Conservation (phyloP, 1,140 invertebrate genomes). For the Aphidius ervi region DNA sequence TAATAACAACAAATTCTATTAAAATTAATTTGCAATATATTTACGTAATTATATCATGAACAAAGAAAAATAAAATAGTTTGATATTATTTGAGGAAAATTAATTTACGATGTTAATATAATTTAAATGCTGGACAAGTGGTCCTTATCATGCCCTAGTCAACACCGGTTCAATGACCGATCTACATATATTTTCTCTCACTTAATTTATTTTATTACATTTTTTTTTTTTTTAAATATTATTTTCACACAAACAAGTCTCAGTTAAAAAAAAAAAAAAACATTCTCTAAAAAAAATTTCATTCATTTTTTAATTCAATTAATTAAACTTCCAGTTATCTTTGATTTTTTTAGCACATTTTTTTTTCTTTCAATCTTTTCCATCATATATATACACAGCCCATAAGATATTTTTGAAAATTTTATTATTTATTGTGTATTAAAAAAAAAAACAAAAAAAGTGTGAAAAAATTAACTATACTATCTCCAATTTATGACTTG, state of each 20-base stretch:
- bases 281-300: not conserved
- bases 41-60: not conserved
- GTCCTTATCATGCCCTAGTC: not conserved
- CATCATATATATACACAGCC: conserved; percentile 17
- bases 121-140: conserved; percentile 2
- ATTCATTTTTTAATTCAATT: not conserved
- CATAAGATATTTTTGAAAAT: not conserved
- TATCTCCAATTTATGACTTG: conserved; percentile 7
- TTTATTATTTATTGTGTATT: conserved; percentile 10
- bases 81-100: not conserved
- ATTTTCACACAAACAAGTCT: no score
- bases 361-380: conserved; percentile 3
- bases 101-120: conserved; percentile 4
- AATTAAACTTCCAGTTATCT: not conserved
- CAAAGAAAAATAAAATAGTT: not conserved
- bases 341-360: conserved; percentile 6
- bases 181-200: not conserved
- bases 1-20: not conserved
- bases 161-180: not conserved
- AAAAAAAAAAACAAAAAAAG: conserved; percentile 15
- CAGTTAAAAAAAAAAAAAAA: no score
- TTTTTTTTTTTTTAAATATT: not conserved
- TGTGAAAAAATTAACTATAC: conserved; percentile 20
- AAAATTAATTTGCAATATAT: not conserved
- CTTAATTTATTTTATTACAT: not conserved